These are phyloP conservation scores for Thyatira batis DNA, from an alignment of 2,888 invertebrate species.

Conservation along the genomic window DNA sequence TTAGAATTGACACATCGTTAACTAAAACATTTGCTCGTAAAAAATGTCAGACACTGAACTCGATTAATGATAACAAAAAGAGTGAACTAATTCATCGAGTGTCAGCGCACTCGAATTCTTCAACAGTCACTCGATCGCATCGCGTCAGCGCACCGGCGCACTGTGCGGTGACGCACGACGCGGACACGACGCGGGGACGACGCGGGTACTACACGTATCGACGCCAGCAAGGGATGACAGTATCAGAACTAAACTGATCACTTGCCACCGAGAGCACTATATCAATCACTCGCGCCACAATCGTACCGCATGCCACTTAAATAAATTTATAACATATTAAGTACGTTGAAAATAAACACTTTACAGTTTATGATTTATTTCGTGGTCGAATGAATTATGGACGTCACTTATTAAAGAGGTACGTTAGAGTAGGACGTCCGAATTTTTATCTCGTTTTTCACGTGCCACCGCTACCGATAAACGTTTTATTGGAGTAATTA, in stretches of 20 bases:
- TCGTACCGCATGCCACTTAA: conserved; percentile 78
- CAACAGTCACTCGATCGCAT: conserved; percentile 38
- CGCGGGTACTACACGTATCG: conserved; percentile 17
- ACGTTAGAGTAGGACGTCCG: conserved; percentile 62
- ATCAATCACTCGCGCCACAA: conserved; percentile 77
- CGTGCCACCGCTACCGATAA: conserved; percentile 74
- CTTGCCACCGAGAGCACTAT: conserved; percentile 67
- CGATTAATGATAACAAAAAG: conserved; percentile 59
- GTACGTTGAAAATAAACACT: conserved; percentile 81
- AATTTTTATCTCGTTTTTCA: conserved; percentile 72
- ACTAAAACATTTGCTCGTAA: conserved; percentile 15
- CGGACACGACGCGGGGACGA: conserved; percentile 24
- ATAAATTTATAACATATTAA: conserved; percentile 82
- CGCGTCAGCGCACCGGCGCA: conserved; percentile 31
- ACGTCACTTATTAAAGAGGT: conserved; percentile 64
- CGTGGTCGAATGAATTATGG: conserved; percentile 75
- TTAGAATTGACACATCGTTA: conserved; percentile 6
- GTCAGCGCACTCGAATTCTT: conserved; percentile 52
- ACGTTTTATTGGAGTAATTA: conserved; percentile 80
- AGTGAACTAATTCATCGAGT: conserved; percentile 51
- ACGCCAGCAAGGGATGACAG: conserved; percentile 57
- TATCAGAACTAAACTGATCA: conserved; percentile 67
- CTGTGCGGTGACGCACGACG: conserved; percentile 22
- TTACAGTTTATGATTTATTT: conserved; percentile 80
- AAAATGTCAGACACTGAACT: conserved; percentile 36